Evolutionary conservation across 1,140 invertebrate genomes (phyloP).

Genomic region (Drosophila subpulchrella): DNA sequence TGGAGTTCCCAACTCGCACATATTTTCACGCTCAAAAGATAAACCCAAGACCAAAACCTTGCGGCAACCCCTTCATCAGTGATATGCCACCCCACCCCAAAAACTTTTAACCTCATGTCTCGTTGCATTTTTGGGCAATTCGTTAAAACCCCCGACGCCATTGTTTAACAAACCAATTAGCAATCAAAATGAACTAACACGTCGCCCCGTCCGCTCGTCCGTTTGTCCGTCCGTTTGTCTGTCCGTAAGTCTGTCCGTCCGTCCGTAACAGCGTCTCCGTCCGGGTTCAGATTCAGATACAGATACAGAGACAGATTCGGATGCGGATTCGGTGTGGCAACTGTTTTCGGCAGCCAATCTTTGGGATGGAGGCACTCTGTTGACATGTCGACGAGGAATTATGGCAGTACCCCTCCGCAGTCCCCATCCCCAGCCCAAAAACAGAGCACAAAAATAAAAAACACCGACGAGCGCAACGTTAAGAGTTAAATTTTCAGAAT

Average conservation of each 20-base stretch:
- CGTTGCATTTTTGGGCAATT: conserved; percentile 81
- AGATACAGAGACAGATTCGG: background rate
- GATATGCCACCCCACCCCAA: background rate
- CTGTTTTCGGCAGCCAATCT: conserved; percentile 44
- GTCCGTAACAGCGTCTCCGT: conserved; percentile 3
- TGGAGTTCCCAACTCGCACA: too few relatives aligned
- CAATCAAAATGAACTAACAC: conserved; percentile 84
- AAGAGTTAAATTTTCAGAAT: conserved; percentile 82
- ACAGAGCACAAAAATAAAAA: conserved; percentile 15
- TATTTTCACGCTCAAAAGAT: background rate
- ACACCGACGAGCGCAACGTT: conserved; percentile 53
- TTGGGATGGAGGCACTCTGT: conserved; percentile 65
- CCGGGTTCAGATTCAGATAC: conserved; percentile 8
- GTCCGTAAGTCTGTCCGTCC: conserved; percentile 1
- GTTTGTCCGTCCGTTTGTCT: background rate
- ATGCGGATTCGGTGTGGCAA: conserved; percentile 20
- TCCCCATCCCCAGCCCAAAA: conserved; percentile 10
- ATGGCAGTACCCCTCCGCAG: conserved; percentile 47
- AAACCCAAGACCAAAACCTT: background rate
- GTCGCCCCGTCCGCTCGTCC: conserved; percentile 15
- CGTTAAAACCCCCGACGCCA: conserved; percentile 77
- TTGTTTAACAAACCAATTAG: conserved; percentile 84
- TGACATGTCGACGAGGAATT: conserved; percentile 80
- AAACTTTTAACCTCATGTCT: conserved; percentile 9
- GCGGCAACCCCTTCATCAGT: background rate